A percentile compares a stretch with the other conserved stretches of the same genome.
These are phyloP conservation scores for Rutpela maculata DNA, from an alignment of 2,888 invertebrate species.

Conservation along the genomic window DNA sequence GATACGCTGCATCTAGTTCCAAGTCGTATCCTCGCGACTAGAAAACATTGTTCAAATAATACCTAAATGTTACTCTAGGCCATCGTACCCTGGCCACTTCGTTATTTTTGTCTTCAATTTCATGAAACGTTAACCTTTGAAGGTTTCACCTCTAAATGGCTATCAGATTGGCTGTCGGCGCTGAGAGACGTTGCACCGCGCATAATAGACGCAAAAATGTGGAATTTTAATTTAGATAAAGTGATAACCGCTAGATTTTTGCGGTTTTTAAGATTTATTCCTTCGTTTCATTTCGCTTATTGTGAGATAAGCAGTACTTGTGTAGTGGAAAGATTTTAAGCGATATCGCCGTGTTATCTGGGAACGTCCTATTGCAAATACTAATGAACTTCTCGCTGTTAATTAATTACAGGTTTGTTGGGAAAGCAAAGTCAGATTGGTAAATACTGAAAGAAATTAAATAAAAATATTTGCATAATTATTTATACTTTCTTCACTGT, in stretches of 20 bases:
- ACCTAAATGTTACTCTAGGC: slow-evolving; percentile 46
- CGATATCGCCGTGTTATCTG: background rate
- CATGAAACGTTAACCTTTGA: slow-evolving; percentile 30
- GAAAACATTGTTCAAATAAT: slow-evolving; percentile 3
- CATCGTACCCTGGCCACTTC: slow-evolving; percentile 43
- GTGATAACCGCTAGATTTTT: slow-evolving; percentile 7
- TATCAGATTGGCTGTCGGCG: slow-evolving; percentile 15
- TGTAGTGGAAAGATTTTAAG: background rate
- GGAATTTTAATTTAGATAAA: background rate
- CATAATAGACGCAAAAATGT: slow-evolving; percentile 15
- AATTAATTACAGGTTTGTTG: background rate
- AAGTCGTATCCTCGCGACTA: background rate
- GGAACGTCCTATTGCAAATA: background rate
- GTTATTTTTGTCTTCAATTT: slow-evolving; percentile 46
- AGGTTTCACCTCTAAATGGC: slow-evolving; percentile 23
- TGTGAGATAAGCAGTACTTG: background rate
- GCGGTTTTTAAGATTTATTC: background rate
- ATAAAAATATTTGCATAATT: background rate
- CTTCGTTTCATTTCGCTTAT: background rate
- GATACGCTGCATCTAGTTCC: slow-evolving; percentile 1
- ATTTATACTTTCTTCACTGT: background rate
- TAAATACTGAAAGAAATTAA: background rate
- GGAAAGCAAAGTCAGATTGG: background rate
- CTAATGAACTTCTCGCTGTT: background rate
- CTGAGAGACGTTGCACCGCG: background rate